Base-by-base conservation (phyloP, 2,113 vertebrate genomes). In the Cephalopholis sonnerati region DNA sequence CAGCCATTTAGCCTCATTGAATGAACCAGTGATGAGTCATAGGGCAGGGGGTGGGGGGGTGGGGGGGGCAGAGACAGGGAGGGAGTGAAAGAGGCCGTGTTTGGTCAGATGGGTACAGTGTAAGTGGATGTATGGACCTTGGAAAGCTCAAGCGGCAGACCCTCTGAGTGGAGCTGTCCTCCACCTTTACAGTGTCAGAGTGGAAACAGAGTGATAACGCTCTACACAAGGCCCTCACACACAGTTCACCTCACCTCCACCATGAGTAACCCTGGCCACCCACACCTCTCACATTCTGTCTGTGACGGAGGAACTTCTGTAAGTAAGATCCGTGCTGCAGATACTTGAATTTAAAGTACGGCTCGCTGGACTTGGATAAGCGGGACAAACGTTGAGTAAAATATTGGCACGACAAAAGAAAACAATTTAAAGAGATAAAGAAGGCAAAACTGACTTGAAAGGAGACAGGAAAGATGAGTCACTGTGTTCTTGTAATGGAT, bases 11-110 rank as follows among this genome's bases (percentile, higher is more conserved):
- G 87, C 86, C 77, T 84, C 90, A 80, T 64, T 84, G 90, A 92
- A 91, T 86, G 77, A 91, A 88, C 81, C 84, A 73, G 78, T 71
- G 88, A 93, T 90, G 94, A 94, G 84, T 95, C 92, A 94, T 71
- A 77, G 88, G 79, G 82, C 51, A 61, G 55, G 16, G 36, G 53
- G 74, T 18, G 24, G n/a, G 50, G 3, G 18, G 2, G 41, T 9
- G n/a, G 46, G 1, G 24, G 20, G 32, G 32, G 32, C 32, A 20
- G 27, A 44, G 39, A 36, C 41, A 29, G 36, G 62, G 59, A 51
- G 13, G 13, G 10, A 65, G 32, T 15, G 54, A n/a, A 39, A 63
- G 67, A 59, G 67, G 2, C 12, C 9, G 36, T 2, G 59, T 65
- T 68, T 70, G 41, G 36, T 55, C 53, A 29, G 70, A 48, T 69